A percentile compares a stretch with the other conserved stretches of the same genome.
phyloP scores from a whole-genome alignment of 2,113 vertebrate species.

The Alethe diademata region DNA sequence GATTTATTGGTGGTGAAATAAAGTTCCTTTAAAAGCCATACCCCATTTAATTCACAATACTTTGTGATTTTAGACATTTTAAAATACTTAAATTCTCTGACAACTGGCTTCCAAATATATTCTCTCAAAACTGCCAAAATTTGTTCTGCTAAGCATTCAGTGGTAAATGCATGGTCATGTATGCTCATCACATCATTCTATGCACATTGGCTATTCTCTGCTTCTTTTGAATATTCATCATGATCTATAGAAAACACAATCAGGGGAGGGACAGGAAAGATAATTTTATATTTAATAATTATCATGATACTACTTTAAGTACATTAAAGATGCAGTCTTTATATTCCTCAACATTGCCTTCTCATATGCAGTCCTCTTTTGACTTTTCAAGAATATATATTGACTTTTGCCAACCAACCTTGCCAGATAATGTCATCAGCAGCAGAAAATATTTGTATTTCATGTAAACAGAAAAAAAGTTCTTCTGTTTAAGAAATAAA shows the following conservation, averaged over 20 bases:
- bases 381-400: neutral
- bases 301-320: neutral
- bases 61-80: neutral
- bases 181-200: neutral
- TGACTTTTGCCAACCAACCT: neutral
- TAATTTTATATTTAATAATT: neutral
- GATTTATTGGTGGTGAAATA: neutral
- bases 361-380: neutral
- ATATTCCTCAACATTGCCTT: neutral
- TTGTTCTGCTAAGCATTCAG: neutral
- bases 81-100: neutral
- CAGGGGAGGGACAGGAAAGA: neutral
- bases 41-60: neutral
- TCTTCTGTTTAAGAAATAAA: conserved; percentile 36
- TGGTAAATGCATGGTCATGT: neutral
- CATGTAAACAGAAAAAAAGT: conserved; percentile 10
- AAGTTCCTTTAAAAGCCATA: neutral
- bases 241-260: neutral
- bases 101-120: neutral
- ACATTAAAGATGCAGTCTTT: neutral
- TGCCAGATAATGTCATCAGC: neutral
- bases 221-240: neutral
- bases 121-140: neutral
- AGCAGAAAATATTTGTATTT: conserved; percentile 18
- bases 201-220: neutral